Conservation (phyloP, 2,888 invertebrate genomes). For the Dexiosoma caninum region DNA sequence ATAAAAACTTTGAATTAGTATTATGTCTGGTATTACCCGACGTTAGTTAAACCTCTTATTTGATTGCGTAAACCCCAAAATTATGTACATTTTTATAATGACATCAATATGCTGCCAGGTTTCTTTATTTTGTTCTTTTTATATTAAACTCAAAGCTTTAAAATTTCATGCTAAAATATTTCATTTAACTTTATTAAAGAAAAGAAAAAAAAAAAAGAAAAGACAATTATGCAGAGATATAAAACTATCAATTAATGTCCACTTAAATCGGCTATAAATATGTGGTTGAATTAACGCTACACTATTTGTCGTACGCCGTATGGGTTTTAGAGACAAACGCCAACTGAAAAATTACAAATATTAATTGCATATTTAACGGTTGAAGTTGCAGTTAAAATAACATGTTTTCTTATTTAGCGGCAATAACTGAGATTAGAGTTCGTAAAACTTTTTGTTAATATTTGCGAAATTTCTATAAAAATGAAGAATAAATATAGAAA, state of each 20-base stretch:
- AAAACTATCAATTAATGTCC: conserved; percentile 67
- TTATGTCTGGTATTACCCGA: neutral
- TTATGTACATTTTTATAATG: conserved; percentile 46
- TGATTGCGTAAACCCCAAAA: conserved; percentile 29
- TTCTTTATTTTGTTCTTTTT: neutral
- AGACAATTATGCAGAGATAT: conserved; percentile 39
- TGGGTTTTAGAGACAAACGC: neutral
- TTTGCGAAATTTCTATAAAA: neutral
- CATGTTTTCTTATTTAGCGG: conserved; percentile 1
- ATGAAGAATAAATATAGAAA: neutral
- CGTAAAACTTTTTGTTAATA: too few species aligned
- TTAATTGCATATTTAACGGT: neutral
- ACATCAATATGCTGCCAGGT: conserved; percentile 26
- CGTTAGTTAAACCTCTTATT: neutral
- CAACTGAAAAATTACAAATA: neutral
- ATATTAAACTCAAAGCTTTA: neutral
- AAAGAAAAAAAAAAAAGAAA: neutral
- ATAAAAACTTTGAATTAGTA: neutral
- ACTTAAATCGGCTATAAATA: conserved; percentile 64
- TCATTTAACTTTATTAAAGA: conserved; percentile 7
- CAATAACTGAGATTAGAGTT: neutral
- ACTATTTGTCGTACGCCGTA: too few species aligned
- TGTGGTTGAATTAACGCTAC: conserved; percentile 38
- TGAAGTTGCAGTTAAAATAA: conserved; percentile 16
- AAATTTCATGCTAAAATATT: conserved; percentile 36